Percentiles rank a stretch among this genome's conserved stretches.
phyloP scores from a whole-genome alignment of 1,140 invertebrate genomes.

The Brevipalpus yothersi region DNA sequence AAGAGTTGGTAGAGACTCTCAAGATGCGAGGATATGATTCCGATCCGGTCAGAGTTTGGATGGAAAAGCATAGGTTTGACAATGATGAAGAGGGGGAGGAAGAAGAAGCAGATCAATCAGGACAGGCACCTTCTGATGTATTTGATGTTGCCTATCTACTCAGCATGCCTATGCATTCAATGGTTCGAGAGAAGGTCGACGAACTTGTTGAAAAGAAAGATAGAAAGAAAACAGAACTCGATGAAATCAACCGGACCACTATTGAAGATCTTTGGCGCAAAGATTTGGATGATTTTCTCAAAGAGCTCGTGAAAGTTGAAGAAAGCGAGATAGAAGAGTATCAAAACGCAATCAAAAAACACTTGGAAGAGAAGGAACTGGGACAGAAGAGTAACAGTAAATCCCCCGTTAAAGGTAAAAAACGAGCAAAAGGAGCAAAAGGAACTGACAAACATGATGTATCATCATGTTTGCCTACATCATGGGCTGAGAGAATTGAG shows the following conservation, averaged over 20 bases:
- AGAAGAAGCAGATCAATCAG: slow-evolving; percentile 14
- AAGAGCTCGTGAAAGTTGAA: slow-evolving; percentile 32
- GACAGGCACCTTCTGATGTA: slow-evolving; percentile 2
- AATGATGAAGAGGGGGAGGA: slow-evolving; percentile 17
- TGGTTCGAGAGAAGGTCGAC: slow-evolving; percentile 80
- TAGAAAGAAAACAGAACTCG: slow-evolving; percentile 24
- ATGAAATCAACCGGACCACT: slow-evolving; percentile 29
- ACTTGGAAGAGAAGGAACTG: no score
- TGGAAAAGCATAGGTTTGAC: slow-evolving; percentile 29
- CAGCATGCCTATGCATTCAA: slow-evolving; percentile 79
- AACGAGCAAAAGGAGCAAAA: background rate
- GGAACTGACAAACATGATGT: background rate
- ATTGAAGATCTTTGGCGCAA: slow-evolving; percentile 57
- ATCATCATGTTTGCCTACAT: slow-evolving; percentile 1
- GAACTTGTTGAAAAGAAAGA: slow-evolving; percentile 29
- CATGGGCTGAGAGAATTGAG: slow-evolving; percentile 21
- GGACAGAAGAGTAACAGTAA: background rate
- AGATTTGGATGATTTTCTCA: slow-evolving; percentile 52
- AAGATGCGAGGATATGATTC: slow-evolving; percentile 62
- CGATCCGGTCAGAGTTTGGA: slow-evolving; percentile 87
- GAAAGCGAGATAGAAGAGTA: slow-evolving; percentile 13
- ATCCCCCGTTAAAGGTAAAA: background rate
- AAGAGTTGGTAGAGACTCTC: slow-evolving; percentile 61
- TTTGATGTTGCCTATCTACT: slow-evolving; percentile 58
- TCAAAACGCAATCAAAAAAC: background rate